These are phyloP conservation scores for Petrocephalus schoutedeni DNA, from an alignment of 2,797 vertebrate species.

Conservation along the genomic window DNA sequence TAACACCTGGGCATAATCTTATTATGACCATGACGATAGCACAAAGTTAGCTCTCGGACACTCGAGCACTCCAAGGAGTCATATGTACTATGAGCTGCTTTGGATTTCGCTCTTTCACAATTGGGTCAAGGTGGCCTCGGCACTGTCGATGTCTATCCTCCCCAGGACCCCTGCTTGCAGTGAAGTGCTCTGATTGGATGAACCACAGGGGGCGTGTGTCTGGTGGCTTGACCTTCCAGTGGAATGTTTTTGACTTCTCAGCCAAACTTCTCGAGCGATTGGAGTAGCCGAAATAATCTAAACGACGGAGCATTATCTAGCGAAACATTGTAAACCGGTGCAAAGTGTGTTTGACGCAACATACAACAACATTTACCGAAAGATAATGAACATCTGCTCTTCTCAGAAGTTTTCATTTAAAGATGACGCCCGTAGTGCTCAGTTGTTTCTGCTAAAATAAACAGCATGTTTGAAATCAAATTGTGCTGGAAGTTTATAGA, in stretches of 20 bases:
- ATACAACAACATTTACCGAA: neutral
- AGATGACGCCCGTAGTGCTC: neutral
- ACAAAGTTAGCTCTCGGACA: neutral
- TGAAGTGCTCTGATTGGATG: neutral
- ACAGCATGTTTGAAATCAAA: neutral
- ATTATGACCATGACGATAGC: neutral
- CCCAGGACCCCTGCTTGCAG: neutral
- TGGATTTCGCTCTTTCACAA: neutral
- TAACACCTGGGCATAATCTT: neutral
- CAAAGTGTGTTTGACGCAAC: neutral
- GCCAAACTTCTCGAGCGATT: neutral
- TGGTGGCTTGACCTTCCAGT: neutral
- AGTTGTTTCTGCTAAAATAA: neutral
- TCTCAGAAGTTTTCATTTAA: neutral
- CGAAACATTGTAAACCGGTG: neutral
- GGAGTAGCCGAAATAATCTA: conserved; percentile 10
- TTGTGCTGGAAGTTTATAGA: neutral
- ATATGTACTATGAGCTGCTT: neutral
- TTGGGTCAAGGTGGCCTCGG: conserved; percentile 15
- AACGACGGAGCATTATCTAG: neutral
- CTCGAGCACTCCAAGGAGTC: neutral
- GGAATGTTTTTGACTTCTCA: conserved; percentile 6
- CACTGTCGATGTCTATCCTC: neutral
- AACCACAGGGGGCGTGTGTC: neutral
- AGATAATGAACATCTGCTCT: neutral